Evolutionary conservation across 2,113 vertebrate genomes (phyloP).

Genomic region (Vidua chalybeata): DNA sequence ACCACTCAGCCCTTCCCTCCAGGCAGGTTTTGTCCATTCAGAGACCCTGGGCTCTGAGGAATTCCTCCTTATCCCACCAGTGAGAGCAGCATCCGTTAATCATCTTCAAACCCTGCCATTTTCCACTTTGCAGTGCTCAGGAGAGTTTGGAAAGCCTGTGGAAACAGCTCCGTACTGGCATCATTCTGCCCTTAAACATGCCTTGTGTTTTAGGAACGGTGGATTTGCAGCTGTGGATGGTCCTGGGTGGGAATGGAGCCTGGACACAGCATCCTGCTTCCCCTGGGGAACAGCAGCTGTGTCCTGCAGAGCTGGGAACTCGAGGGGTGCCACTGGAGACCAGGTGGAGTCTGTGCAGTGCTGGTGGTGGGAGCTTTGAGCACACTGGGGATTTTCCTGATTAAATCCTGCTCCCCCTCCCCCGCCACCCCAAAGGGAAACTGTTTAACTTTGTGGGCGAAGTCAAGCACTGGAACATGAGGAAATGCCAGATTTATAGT

Average conservation of each 20-base stretch:
- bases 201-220: background rate
- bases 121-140: background rate
- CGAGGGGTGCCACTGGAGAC: background rate
- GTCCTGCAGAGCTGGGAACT: background rate
- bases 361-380: background rate
- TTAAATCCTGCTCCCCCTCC: background rate
- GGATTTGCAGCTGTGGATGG: background rate
- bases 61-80: background rate
- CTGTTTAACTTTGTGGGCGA: background rate
- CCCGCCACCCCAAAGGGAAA: background rate
- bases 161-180: background rate
- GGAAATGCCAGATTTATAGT: conserved; percentile 13
- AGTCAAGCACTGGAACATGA: background rate
- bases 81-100: rapidly evolving
- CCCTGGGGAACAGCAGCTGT: background rate
- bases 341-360: background rate
- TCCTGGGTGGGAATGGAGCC: background rate
- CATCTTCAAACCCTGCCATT: background rate
- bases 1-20: background rate
- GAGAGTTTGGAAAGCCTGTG: background rate
- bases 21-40: background rate
- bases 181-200: background rate
- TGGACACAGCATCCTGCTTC: background rate
- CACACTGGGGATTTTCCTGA: background rate
- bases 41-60: background rate